These are phyloP conservation scores for Caenorhabditis wallacei DNA, from an alignment of 2,888 invertebrate genomes.

Conservation along the genomic window DNA sequence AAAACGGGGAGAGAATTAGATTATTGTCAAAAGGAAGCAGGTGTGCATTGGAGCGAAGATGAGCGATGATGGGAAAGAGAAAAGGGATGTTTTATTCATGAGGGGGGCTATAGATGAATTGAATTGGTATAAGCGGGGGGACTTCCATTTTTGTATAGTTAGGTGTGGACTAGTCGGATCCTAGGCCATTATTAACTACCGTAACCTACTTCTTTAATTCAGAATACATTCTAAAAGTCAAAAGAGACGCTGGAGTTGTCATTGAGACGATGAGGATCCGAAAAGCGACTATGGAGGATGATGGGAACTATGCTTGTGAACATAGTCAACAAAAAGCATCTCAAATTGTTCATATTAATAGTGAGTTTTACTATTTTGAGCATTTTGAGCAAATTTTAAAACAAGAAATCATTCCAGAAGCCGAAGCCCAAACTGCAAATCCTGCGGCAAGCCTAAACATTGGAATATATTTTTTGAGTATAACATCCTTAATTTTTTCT, in stretches of 20 bases:
- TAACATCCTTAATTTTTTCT: neutral
- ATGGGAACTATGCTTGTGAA: slow-evolving; percentile 80
- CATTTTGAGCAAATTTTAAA: too few relatives aligned
- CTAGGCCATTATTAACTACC: too few relatives aligned
- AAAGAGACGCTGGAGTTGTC: slow-evolving; percentile 70
- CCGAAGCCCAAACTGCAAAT: slow-evolving; percentile 59
- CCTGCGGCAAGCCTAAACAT: neutral
- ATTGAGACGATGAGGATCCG: slow-evolving; percentile 73
- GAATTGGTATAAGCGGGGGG: neutral
- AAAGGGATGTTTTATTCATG: slow-evolving; percentile 55
- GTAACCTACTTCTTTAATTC: slow-evolving; percentile 23
- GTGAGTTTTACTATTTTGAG: slow-evolving; percentile 46
- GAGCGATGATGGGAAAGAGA: slow-evolving; percentile 11
- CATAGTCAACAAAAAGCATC: slow-evolving; percentile 74
- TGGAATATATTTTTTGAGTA: neutral
- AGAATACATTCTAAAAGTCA: slow-evolving; percentile 76
- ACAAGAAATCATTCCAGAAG: too few relatives aligned
- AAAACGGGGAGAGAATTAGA: slow-evolving; percentile 16
- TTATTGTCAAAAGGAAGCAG: slow-evolving; percentile 28
- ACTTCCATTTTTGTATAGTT: neutral
- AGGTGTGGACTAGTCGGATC: too few relatives aligned
- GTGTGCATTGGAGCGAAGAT: slow-evolving; percentile 55
- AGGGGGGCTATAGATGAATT: neutral
- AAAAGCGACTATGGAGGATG: slow-evolving; percentile 75
- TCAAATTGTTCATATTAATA: slow-evolving; percentile 81